These are phyloP conservation scores for Nyctibius grandis DNA, from an alignment of 2,797 vertebrate species.

Conservation along the genomic window DNA sequence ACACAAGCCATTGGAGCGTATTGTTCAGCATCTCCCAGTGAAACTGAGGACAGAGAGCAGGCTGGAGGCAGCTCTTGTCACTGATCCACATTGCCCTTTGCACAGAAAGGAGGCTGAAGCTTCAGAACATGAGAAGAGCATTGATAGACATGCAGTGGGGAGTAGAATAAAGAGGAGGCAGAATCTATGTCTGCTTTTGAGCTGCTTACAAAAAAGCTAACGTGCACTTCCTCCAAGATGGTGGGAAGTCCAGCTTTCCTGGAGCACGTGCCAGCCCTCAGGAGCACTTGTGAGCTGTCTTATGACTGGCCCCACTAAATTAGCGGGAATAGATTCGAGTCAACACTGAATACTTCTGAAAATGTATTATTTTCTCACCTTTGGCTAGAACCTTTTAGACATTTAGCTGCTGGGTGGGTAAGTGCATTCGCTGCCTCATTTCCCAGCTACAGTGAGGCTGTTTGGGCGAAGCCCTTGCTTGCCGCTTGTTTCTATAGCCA, in stretches of 20 bases:
- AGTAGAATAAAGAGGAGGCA: neutral
- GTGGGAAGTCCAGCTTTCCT: neutral
- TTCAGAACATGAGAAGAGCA: neutral
- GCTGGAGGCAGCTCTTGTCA: neutral
- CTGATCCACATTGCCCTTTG: neutral
- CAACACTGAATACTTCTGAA: neutral
- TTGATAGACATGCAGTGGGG: neutral
- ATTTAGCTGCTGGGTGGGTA: neutral
- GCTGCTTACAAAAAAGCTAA: neutral
- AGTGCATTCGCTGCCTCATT: neutral
- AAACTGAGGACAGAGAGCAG: neutral
- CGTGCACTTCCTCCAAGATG: neutral
- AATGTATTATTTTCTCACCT: neutral
- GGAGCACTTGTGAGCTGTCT: neutral
- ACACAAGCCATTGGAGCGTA: neutral
- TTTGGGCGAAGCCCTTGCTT: neutral
- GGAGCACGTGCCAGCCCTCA: neutral
- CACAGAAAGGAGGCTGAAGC: neutral
- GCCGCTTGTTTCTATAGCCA: fast-evolving
- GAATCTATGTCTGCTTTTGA: neutral
- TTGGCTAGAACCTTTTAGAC: neutral
- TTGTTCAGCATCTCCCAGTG: neutral
- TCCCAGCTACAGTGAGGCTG: neutral
- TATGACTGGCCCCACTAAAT: neutral
- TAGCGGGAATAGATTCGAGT: neutral